Base-by-base conservation (phyloP, 1,140 invertebrate species). In the Trichoplusia ni region DNA sequence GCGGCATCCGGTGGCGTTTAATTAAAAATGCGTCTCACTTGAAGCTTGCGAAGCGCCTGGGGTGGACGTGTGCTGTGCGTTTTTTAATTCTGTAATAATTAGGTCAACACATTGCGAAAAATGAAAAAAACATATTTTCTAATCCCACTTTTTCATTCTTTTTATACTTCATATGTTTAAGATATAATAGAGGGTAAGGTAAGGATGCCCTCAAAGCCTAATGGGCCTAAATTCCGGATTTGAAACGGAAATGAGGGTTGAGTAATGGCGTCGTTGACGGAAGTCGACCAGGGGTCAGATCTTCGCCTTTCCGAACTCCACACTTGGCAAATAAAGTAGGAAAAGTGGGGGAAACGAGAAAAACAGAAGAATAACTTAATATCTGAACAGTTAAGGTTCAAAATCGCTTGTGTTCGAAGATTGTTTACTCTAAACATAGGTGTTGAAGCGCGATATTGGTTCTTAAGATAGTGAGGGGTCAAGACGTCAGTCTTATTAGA, bases 11-110 rank as follows among this genome's bases (percentile, higher is more conserved):
- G 77, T 49, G 74, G 74, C 77, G 81, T 89, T 89, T 90, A 90
- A 90, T 90, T 89, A 90, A 90, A 89, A 90, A 87, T 80, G 76
- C 81, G 79, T 86, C 84, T 88, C 82, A 87, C 82, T 87, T 84
- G 75, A 81, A 75, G 75, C 75, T 74, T 75, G 70, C 64, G 33
- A 71, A 58, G 60, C 67, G 72, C 64, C 74, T 72, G 64, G 72
- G 44, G 67, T 67, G 71, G 77, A 81, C 76, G 68, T 79, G 76
- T 76, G 73, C 14, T 19, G 46, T 62, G 59, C 46, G 9, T 61
- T 46, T 38, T n/a, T 60, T 47, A 47, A 35, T 60, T 35, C 4
- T 18, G 18, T 47, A 47, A 35, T 29, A 60, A 58, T 42, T 42
- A 44, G 51, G 51, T 56, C 51, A 27, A 56, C 21, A 27, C 11